Conservation (phyloP, 2,797 vertebrate genomes). For the Discoglossus pictus region DNA sequence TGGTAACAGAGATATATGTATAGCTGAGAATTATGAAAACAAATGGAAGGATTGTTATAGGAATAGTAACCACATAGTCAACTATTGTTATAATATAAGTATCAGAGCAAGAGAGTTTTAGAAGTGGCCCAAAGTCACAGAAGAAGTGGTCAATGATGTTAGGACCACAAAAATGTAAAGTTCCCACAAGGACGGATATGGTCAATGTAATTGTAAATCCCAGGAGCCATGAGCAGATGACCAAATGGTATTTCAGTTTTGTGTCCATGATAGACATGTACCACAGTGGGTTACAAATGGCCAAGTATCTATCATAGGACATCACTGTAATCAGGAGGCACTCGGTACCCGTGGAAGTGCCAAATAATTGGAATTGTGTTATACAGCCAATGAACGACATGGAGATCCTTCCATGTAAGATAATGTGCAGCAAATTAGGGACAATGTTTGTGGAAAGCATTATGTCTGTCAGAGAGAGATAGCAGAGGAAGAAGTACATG, state of each 20-base stretch:
- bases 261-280: conserved; percentile 56
- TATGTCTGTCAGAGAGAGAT: neutral
- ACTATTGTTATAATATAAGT: conserved; percentile 50
- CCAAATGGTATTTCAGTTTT: conserved; percentile 46
- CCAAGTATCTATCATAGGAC: conserved; percentile 61
- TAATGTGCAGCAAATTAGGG: neutral
- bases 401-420: neutral
- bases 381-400: neutral
- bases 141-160: conserved; percentile 59
- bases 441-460: neutral
- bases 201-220: conserved; percentile 53
- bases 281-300: conserved; percentile 55
- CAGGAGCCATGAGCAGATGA: conserved; percentile 51
- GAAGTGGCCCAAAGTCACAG: conserved; percentile 58
- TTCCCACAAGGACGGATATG: conserved; percentile 47
- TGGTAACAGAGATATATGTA: conserved; percentile 29
- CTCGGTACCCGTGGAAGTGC: conserved; percentile 44
- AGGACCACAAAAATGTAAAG: conserved; percentile 59
- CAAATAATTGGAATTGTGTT: neutral
- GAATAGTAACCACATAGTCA: conserved; percentile 54
- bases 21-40: conserved; percentile 53
- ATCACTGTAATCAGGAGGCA: conserved; percentile 60
- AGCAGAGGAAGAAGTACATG: conserved; percentile 2
- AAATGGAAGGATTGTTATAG: conserved; percentile 53
- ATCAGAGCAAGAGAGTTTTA: conserved; percentile 56